A percentile compares a stretch with the other conserved stretches of the same genome.
Conservation (phyloP, 2,113 vertebrate species). For the Xenus cinereus region DNA sequence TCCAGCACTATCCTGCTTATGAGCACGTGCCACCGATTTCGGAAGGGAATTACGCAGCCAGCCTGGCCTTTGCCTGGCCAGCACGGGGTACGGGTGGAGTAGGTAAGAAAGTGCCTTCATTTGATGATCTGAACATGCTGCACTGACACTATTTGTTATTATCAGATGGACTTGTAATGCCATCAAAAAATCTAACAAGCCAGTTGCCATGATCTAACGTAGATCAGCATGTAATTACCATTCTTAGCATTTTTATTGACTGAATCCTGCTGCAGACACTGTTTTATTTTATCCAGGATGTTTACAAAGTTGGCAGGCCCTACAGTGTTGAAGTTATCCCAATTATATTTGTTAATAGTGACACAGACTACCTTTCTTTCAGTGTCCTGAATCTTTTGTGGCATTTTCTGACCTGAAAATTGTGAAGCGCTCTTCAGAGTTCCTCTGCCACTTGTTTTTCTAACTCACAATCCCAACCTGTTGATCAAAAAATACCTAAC, state of each 20-base stretch:
- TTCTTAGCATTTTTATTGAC: not conserved
- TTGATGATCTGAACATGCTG: not conserved
- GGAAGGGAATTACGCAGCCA: not conserved
- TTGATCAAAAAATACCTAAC: not conserved
- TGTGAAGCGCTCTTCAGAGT: not conserved
- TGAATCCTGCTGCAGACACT: not conserved
- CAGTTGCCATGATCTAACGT: not conserved
- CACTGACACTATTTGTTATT: not conserved
- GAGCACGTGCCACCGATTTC: fast-evolving
- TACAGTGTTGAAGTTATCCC: not conserved
- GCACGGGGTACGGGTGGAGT: not conserved
- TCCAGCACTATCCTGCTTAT: not conserved
- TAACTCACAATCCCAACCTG: fast-evolving
- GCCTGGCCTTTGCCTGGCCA: not conserved
- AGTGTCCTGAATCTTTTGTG: not conserved
- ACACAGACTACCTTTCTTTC: not conserved
- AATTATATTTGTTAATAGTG: not conserved
- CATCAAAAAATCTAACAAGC: not conserved
- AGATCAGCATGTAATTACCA: not conserved
- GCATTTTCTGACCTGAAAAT: not conserved
- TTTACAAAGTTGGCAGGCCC: not conserved
- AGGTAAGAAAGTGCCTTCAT: not conserved
- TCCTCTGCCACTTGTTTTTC: not conserved
- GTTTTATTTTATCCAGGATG: not conserved
- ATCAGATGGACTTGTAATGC: not conserved